Evolutionary conservation across 2,888 invertebrate species (phyloP).

Genomic region (Podotricha telesiphe): DNA sequence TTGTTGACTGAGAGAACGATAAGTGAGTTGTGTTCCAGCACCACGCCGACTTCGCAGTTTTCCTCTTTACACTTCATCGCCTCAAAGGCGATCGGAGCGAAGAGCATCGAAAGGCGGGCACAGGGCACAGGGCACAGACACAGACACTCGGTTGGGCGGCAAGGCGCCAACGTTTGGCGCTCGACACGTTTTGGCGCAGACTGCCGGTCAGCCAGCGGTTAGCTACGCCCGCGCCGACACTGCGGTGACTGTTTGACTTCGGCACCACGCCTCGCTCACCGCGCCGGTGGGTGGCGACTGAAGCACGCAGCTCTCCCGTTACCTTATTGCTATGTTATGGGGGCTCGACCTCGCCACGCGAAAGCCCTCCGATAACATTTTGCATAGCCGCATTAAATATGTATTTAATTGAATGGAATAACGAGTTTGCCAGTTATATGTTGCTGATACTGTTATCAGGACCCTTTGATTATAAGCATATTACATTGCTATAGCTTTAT

Average conservation of each 20-base stretch:
- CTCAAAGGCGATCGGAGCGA: slow-evolving; percentile 81
- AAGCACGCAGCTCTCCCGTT: slow-evolving; percentile 79
- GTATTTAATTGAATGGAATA: slow-evolving; percentile 24
- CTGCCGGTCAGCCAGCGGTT: slow-evolving; percentile 66
- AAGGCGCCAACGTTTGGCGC: slow-evolving; percentile 64
- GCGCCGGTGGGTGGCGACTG: slow-evolving; percentile 77
- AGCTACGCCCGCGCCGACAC: slow-evolving; percentile 66
- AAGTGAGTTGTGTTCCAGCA: slow-evolving; percentile 80
- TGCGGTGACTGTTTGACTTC: slow-evolving; percentile 76
- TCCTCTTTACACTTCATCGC: slow-evolving; percentile 85
- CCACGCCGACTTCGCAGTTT: slow-evolving; percentile 82
- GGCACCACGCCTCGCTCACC: slow-evolving; percentile 76
- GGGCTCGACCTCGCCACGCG: slow-evolving; percentile 74
- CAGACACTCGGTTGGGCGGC: slow-evolving; percentile 57
- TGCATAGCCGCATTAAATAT: slow-evolving; percentile 40
- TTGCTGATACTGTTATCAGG: slow-evolving; percentile 10
- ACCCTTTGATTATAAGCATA: not conserved
- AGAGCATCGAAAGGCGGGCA: slow-evolving; percentile 79
- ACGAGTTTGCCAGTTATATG: slow-evolving; percentile 15
- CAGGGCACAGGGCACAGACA: slow-evolving; percentile 71
- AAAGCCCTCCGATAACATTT: slow-evolving; percentile 61
- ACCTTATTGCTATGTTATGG: slow-evolving; percentile 79
- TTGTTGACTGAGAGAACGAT: slow-evolving; percentile 80
- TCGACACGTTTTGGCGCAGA: slow-evolving; percentile 75
- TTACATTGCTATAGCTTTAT: not conserved